Evolutionary conservation across 2,888 invertebrate genomes (phyloP).

Genomic region (Bedellia somnulentella): DNA sequence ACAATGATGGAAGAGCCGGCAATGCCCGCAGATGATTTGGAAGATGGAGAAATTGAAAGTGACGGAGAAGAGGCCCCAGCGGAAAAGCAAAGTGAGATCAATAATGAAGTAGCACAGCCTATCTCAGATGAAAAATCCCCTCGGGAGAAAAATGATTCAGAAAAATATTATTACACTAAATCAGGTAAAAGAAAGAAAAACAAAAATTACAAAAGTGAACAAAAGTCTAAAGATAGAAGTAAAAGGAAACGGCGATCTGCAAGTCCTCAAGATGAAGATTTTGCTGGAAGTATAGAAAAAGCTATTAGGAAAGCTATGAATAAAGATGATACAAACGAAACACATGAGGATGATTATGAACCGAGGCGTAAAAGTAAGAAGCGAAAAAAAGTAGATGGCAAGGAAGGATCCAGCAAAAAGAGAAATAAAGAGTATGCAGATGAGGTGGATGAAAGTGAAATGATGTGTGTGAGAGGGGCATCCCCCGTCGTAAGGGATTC

Average conservation of each 20-base stretch:
- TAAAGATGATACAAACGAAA: constrained; percentile 59
- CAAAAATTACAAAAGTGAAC: constrained; percentile 46
- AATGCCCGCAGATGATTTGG: constrained; percentile 65
- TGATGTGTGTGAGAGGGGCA: constrained; percentile 78
- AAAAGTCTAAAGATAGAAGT: constrained; percentile 51
- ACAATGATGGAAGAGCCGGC: constrained; percentile 33
- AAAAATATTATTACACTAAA: constrained; percentile 35
- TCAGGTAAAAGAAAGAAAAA: constrained; percentile 57
- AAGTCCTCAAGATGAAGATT: constrained; percentile 65
- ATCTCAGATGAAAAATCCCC: constrained; percentile 14
- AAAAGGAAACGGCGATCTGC: constrained; percentile 50
- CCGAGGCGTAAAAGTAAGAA: constrained; percentile 57
- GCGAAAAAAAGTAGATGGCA: constrained; percentile 60
- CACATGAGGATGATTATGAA: constrained; percentile 45
- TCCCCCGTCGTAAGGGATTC: constrained; percentile 60
- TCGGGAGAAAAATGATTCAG: constrained; percentile 24
- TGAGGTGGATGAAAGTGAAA: constrained; percentile 75
- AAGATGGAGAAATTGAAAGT: constrained; percentile 85
- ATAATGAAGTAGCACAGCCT: constrained; percentile 17
- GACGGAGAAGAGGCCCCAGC: constrained; percentile 43
- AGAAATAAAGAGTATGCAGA: constrained; percentile 57
- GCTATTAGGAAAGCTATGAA: constrained; percentile 76
- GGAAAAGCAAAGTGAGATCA: constrained; percentile 22
- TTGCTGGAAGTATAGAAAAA: constrained; percentile 77
- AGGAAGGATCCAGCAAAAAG: constrained; percentile 62